Evolutionary conservation across 2,797 vertebrate species (phyloP).

Genomic region (Gobio occitaniae): DNA sequence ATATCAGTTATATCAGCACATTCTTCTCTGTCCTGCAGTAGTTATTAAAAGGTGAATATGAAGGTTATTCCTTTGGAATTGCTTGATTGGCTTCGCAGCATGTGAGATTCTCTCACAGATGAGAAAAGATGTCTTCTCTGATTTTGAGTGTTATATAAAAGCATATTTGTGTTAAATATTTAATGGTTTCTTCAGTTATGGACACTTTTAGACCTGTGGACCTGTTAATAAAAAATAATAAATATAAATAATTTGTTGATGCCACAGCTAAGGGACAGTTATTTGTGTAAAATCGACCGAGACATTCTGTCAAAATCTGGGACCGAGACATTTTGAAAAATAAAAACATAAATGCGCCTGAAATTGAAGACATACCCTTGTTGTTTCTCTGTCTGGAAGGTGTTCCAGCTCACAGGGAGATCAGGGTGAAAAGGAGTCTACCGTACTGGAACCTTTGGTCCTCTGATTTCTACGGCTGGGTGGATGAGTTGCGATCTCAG

Average conservation of each 20-base stretch:
- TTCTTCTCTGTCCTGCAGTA: neutral
- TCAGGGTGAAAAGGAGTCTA: conserved; percentile 56
- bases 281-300: neutral
- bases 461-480: conserved; percentile 75
- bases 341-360: neutral
- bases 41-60: conserved; percentile 1
- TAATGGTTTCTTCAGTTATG: neutral
- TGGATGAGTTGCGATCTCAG: conserved; percentile 70
- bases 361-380: neutral
- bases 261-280: neutral
- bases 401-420: conserved; percentile 40
- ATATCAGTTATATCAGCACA: neutral
- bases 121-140: neutral
- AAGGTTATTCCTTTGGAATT: neutral
- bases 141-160: neutral
- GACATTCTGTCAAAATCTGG: too few species aligned
- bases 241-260: neutral
- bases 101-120: neutral
- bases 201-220: neutral
- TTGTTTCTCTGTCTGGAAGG: conserved; percentile 6
- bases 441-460: conserved; percentile 74
- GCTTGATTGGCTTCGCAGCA: neutral
- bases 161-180: neutral
- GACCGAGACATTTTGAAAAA: neutral
- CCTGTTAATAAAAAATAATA: neutral